Percentiles rank a stretch among this genome's conserved stretches.
phyloP scores from a whole-genome alignment of 2,113 vertebrate genomes.

The Danionella cerebrum region DNA sequence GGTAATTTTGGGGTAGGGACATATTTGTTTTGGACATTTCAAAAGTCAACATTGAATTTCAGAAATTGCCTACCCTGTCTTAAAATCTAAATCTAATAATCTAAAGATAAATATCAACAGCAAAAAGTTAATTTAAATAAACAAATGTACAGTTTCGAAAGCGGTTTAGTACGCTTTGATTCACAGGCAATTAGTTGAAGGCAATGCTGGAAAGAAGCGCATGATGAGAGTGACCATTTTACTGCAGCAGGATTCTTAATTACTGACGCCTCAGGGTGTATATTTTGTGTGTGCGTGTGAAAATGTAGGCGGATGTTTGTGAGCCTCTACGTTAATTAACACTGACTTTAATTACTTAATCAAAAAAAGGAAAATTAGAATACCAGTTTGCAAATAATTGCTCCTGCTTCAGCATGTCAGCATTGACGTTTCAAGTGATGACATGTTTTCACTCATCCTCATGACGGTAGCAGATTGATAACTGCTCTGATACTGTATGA shows the following conservation, averaged over 20 bases:
- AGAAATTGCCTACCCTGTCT: too few species aligned
- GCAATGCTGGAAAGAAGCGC: neutral
- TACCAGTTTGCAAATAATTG: conserved; percentile 6
- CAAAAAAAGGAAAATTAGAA: neutral
- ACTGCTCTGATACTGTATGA: too few species aligned
- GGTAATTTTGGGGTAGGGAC: too few species aligned
- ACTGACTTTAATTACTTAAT: neutral
- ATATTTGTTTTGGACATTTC: too few species aligned
- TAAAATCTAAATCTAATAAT: too few species aligned
- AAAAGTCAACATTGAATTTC: too few species aligned
- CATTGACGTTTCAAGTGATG: conserved; percentile 3
- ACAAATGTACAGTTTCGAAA: too few species aligned
- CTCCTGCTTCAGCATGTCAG: conserved; percentile 7
- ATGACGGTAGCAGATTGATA: neutral
- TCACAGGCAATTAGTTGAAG: neutral
- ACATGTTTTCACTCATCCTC: neutral
- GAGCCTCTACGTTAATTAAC: neutral
- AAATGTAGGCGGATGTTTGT: neutral
- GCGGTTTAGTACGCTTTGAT: too few species aligned
- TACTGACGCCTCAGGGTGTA: neutral
- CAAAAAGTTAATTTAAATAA: too few species aligned
- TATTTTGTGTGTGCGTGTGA: conserved; percentile 3
- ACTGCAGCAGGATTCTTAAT: neutral
- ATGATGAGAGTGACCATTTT: neutral
- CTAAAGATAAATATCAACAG: too few species aligned